phyloP scores from a whole-genome alignment of 2,888 invertebrate species.

The Ophion obscuratus region DNA sequence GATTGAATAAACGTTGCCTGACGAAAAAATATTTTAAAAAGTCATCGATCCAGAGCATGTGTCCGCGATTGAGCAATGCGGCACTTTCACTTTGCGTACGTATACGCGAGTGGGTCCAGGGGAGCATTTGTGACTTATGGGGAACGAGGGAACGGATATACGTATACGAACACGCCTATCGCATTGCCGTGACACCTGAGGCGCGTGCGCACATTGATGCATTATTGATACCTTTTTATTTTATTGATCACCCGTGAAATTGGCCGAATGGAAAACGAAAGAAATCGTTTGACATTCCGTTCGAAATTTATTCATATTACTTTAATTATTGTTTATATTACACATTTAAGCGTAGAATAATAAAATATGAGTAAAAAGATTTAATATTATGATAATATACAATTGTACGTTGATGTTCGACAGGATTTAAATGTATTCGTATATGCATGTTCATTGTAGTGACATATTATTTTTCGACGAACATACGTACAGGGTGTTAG shows the following conservation, averaged over 20 bases:
- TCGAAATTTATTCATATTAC: neutral
- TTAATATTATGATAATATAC: too few relatives aligned
- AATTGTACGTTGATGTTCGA: too few relatives aligned
- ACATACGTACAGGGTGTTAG: too few relatives aligned
- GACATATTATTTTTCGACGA: too few relatives aligned
- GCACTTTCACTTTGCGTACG: constrained; percentile 60
- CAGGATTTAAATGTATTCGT: too few relatives aligned
- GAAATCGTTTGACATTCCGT: neutral
- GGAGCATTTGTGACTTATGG: constrained; percentile 43
- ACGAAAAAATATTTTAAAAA: neutral
- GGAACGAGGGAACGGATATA: constrained; percentile 47
- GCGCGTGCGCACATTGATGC: constrained; percentile 1
- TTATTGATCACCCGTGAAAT: constrained; percentile 1
- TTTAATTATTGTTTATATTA: neutral
- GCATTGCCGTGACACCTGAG: constrained; percentile 40
- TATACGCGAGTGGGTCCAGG: constrained; percentile 28
- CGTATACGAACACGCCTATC: neutral
- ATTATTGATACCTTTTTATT: neutral
- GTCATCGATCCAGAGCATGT: constrained; percentile 34
- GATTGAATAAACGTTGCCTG: neutral
- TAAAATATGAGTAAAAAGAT: too few relatives aligned
- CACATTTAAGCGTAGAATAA: too few relatives aligned
- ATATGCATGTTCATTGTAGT: too few relatives aligned
- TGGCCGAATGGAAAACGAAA: neutral
- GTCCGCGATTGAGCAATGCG: constrained; percentile 42